These are phyloP conservation scores for Bufo bufo DNA, from an alignment of 2,113 vertebrate genomes.

Conservation along the genomic window DNA sequence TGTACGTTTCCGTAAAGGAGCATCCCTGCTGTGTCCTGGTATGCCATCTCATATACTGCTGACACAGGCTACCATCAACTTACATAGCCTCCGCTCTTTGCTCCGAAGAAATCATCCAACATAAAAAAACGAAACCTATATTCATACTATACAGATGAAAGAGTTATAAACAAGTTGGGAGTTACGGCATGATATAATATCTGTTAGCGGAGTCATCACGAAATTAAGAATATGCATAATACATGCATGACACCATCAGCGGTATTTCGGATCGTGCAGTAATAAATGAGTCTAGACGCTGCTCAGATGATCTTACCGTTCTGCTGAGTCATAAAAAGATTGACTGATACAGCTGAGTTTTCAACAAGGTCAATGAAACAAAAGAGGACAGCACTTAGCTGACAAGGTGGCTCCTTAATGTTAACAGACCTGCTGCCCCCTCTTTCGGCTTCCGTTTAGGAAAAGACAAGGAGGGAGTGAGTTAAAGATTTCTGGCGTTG, in stretches of 20 bases:
- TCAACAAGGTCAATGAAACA: neutral
- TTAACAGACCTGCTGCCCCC: slow-evolving; percentile 3
- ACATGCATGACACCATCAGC: neutral
- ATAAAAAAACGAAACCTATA: neutral
- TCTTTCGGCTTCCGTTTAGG: slow-evolving; percentile 10
- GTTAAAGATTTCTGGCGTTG: slow-evolving; percentile 59
- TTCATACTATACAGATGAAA: neutral
- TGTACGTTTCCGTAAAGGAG: neutral
- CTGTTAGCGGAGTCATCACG: neutral
- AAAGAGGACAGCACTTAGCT: neutral
- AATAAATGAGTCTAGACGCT: slow-evolving; percentile 8
- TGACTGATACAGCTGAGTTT: slow-evolving; percentile 23
- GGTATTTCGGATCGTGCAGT: neutral
- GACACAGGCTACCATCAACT: neutral
- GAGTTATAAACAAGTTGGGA: no score
- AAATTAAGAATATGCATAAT: neutral
- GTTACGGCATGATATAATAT: slow-evolving; percentile 6
- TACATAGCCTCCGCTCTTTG: slow-evolving; percentile 6
- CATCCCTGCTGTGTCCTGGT: slow-evolving; percentile 24
- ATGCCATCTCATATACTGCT: neutral
- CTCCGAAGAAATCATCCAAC: neutral
- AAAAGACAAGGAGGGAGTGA: slow-evolving; percentile 27
- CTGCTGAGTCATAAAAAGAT: slow-evolving; percentile 34
- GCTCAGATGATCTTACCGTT: neutral
- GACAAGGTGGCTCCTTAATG: slow-evolving; percentile 26